Evolutionary conservation across 2,797 vertebrate genomes (phyloP).

Genomic region (Pangasius macronema): DNA sequence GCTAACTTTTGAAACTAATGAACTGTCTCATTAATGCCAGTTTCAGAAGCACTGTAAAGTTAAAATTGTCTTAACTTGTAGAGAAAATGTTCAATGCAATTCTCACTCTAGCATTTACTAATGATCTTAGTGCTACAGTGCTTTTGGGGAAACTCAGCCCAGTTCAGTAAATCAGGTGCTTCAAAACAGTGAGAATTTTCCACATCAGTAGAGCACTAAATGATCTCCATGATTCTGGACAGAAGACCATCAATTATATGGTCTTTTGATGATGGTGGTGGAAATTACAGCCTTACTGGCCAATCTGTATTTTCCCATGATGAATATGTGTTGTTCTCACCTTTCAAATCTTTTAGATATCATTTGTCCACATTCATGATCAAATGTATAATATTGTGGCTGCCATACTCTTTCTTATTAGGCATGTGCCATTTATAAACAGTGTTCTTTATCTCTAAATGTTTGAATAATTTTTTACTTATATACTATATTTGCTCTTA

Average conservation of each 20-base stretch:
- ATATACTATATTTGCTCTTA: background rate
- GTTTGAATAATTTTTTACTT: background rate
- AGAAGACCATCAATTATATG: background rate
- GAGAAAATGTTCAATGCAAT: background rate
- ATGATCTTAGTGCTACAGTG: background rate
- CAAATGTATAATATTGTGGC: background rate
- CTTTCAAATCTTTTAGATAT: background rate
- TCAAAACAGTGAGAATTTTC: background rate
- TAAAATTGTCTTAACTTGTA: background rate
- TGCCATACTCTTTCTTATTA: background rate
- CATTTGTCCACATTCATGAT: background rate
- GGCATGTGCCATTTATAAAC: background rate
- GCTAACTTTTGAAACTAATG: background rate
- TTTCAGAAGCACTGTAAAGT: background rate
- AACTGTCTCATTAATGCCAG: background rate
- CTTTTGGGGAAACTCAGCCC: background rate
- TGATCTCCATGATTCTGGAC: background rate
- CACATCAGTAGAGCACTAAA: background rate
- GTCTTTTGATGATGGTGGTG: background rate
- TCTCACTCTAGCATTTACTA: background rate
- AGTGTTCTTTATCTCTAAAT: background rate
- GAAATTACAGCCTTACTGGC: background rate
- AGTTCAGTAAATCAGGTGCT: slow-evolving; percentile 11
- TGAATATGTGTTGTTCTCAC: background rate
- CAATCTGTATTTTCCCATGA: background rate